Conservation (phyloP, 2,113 vertebrate genomes). For the Triplophysa rosa region DNA sequence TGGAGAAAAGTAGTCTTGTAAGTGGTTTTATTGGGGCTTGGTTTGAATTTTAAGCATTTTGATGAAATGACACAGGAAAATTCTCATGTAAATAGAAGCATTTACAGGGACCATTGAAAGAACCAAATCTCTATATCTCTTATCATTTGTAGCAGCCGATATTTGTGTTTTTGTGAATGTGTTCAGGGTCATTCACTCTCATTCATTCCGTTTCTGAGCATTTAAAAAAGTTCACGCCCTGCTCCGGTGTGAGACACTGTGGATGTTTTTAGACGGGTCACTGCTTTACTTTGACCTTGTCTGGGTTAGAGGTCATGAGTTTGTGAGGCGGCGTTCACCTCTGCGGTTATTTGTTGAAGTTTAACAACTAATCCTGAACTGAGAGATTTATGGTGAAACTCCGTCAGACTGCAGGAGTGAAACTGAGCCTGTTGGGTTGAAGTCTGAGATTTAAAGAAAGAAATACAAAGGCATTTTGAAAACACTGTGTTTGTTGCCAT, state of each 20-base stretch:
- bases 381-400: slow-evolving; percentile 28
- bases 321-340: neutral
- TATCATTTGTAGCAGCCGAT: no score
- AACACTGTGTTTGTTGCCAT: no score
- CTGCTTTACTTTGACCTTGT: slow-evolving; percentile 38
- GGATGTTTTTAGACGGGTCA: slow-evolving; percentile 4
- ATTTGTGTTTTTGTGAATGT: no score
- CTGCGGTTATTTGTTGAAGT: slow-evolving; percentile 22
- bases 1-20: no score
- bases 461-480: no score
- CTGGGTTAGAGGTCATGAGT: slow-evolving; percentile 19
- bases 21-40: no score
- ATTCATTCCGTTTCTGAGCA: neutral
- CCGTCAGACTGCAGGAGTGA: neutral
- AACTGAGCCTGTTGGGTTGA: neutral
- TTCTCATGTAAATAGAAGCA: no score
- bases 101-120: no score
- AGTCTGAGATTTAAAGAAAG: neutral
- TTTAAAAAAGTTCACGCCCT: neutral
- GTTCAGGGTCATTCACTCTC: neutral
- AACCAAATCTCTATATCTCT: no score
- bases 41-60: no score
- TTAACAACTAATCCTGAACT: slow-evolving; percentile 13
- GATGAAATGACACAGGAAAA: no score
- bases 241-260: neutral